These are phyloP conservation scores for Cephalopholis sonnerati DNA, from an alignment of 2,113 vertebrate genomes.

Conservation along the genomic window DNA sequence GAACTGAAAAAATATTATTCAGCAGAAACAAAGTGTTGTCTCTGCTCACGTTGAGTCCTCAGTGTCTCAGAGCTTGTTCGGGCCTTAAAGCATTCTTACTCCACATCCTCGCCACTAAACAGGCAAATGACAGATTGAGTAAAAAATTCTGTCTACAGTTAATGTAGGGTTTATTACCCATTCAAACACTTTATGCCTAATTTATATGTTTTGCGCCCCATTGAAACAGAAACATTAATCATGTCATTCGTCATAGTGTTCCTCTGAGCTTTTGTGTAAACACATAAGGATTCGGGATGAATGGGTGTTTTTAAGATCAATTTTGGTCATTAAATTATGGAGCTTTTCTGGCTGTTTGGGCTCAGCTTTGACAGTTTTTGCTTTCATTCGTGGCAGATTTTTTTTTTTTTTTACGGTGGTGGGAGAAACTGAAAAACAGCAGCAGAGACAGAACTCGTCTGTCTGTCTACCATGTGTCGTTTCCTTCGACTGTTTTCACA, in stretches of 20 bases:
- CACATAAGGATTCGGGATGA: not conserved
- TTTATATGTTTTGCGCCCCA: not conserved
- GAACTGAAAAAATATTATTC: too few species aligned
- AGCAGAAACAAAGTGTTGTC: too few species aligned
- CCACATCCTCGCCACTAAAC: not conserved
- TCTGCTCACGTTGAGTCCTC: too few species aligned
- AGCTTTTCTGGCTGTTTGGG: not conserved
- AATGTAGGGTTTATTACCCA: not conserved
- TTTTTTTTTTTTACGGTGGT: not conserved
- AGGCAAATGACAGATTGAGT: not conserved
- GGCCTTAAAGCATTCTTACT: not conserved
- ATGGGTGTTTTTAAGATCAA: not conserved
- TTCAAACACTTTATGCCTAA: constrained; percentile 3
- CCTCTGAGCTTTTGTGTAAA: not conserved
- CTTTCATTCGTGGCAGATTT: not conserved
- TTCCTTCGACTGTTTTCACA: not conserved
- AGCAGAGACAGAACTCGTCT: not conserved
- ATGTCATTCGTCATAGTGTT: not conserved
- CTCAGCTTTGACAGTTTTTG: not conserved
- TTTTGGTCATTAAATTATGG: not conserved
- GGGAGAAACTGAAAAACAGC: not conserved
- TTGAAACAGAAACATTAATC: constrained; percentile 31
- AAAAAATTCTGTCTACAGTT: not conserved
- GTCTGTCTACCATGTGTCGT: not conserved
- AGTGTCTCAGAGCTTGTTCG: not conserved